Conservation (phyloP, 2,888 invertebrate genomes). For the Cataglyphis altisquamis region DNA sequence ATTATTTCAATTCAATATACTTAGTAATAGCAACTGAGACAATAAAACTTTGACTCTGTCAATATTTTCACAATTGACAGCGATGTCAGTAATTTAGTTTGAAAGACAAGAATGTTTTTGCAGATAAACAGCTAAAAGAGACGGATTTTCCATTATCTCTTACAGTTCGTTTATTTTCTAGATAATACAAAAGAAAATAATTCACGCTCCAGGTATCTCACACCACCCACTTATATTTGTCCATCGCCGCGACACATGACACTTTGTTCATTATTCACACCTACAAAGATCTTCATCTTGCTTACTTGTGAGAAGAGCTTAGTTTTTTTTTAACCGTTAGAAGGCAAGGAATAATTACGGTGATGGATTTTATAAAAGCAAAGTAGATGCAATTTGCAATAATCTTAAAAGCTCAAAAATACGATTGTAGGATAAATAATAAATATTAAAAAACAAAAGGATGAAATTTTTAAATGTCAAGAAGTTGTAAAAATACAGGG, state of each 20-base stretch:
- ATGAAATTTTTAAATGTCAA: no score
- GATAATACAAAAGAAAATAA: constrained; percentile 38
- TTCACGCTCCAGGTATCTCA: constrained; percentile 25
- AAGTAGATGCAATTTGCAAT: neutral
- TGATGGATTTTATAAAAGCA: neutral
- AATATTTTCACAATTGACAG: neutral
- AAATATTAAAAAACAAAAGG: neutral
- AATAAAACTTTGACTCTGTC: no score
- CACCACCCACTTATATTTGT: constrained; percentile 33
- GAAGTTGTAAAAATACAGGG: no score
- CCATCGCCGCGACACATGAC: neutral
- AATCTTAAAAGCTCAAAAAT: neutral
- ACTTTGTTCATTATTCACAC: constrained; percentile 33
- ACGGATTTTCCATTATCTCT: constrained; percentile 20
- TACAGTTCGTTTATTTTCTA: constrained; percentile 11
- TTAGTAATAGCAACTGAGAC: neutral
- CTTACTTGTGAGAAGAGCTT: neutral
- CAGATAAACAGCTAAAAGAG: constrained; percentile 3
- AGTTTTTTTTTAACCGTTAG: constrained; percentile 17
- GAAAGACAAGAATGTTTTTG: neutral
- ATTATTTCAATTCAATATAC: neutral
- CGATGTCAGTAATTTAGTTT: neutral
- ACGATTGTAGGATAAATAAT: neutral
- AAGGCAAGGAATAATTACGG: constrained; percentile 6
- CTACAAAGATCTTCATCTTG: constrained; percentile 6